Conservation (phyloP, 2,888 invertebrate genomes). For the Cosmopolites sordidus region DNA sequence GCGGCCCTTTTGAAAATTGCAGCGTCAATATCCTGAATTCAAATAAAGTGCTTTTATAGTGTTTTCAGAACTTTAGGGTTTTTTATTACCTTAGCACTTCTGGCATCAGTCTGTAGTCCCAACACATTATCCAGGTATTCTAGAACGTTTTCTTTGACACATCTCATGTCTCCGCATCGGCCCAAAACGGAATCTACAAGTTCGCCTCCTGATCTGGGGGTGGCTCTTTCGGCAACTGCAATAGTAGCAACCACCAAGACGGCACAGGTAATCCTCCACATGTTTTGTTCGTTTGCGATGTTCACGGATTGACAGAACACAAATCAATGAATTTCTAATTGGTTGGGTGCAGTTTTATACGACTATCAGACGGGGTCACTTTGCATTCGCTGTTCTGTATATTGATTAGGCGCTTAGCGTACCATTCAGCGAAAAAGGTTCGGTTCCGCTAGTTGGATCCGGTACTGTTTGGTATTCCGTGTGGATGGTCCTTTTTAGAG, state of each 20-base stretch:
- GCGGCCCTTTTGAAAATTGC: slow-evolving; percentile 70
- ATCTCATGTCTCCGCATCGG: slow-evolving; percentile 69
- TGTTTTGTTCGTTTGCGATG: slow-evolving; percentile 21
- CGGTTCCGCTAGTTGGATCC: slow-evolving; percentile 39
- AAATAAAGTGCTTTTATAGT: no score
- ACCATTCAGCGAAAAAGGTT: slow-evolving; percentile 31
- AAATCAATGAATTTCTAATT: slow-evolving; percentile 37
- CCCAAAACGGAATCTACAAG: slow-evolving; percentile 66
- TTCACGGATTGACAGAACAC: slow-evolving; percentile 31
- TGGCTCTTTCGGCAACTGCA: slow-evolving; percentile 36
- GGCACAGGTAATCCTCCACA: slow-evolving; percentile 40
- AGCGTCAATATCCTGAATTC: slow-evolving; percentile 62
- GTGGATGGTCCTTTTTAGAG: slow-evolving; percentile 17
- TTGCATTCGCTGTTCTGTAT: slow-evolving; percentile 39
- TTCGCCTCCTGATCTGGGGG: slow-evolving; percentile 56
- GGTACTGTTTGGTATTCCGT: slow-evolving; percentile 32
- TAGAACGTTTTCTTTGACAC: slow-evolving; percentile 73
- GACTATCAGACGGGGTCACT: slow-evolving; percentile 49
- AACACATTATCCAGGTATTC: slow-evolving; percentile 69
- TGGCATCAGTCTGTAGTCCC: slow-evolving; percentile 59
- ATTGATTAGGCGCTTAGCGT: slow-evolving; percentile 42
- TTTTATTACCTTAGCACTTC: slow-evolving; percentile 49
- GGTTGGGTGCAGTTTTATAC: slow-evolving; percentile 66
- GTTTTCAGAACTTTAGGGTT: no score
- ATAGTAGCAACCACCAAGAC: slow-evolving; percentile 48